Percentiles rank a stretch among this genome's conserved stretches.
phyloP scores from a whole-genome alignment of 2,888 invertebrate species.

The Acronicta aceris region DNA sequence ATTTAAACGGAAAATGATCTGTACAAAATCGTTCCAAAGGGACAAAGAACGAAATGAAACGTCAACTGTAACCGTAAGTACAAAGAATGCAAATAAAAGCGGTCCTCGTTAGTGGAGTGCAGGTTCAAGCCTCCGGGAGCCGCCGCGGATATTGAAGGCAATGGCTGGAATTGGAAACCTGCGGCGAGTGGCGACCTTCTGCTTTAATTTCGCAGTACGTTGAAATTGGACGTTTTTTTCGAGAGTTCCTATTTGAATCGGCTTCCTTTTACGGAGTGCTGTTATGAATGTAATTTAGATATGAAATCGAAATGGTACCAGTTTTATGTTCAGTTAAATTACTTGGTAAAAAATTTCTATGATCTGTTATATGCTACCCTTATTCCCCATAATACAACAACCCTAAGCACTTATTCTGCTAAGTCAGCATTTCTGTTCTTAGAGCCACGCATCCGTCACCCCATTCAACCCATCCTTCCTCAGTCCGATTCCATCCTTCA shows the following conservation, averaged over 20 bases:
- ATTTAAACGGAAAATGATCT: no score
- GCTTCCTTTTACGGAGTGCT: neutral
- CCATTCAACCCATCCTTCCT: no score
- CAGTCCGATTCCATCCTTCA: no score
- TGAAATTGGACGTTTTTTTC: neutral
- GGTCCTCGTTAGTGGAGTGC: constrained; percentile 2
- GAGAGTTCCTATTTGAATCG: neutral
- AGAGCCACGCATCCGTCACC: no score
- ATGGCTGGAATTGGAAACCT: constrained; percentile 41
- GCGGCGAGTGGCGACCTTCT: constrained; percentile 15
- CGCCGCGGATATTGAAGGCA: constrained; percentile 39
- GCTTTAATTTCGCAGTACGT: constrained; percentile 5
- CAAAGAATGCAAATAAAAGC: constrained; percentile 50
- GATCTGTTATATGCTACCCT: no score
- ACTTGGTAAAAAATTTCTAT: neutral
- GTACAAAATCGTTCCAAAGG: neutral
- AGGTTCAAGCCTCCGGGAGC: constrained; percentile 13
- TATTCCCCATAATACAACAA: no score
- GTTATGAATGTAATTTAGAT: neutral
- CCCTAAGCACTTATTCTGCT: no score
- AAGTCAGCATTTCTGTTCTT: no score
- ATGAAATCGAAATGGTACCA: no score
- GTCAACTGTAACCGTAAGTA: constrained; percentile 12
- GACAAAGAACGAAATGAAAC: constrained; percentile 10
- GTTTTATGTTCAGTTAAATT: no score